phyloP scores from a whole-genome alignment of 2,113 vertebrate species.

The Eclectus roratus region DNA sequence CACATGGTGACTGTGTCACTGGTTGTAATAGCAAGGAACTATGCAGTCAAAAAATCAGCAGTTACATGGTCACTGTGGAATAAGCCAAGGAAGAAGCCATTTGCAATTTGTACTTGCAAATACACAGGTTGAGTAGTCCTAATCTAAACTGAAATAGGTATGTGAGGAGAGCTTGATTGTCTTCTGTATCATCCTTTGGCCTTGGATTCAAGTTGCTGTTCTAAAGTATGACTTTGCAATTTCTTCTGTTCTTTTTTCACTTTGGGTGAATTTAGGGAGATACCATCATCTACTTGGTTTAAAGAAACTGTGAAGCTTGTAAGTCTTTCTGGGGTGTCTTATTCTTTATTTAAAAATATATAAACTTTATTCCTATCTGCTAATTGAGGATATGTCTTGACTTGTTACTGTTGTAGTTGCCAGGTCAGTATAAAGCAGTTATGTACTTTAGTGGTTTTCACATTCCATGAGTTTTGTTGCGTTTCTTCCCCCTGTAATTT shows the following conservation, averaged over 20 bases:
- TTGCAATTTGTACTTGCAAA: not conserved
- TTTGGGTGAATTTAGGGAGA: not conserved
- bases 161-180: not conserved
- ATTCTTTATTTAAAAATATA: not conserved
- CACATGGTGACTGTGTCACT: not conserved
- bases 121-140: not conserved
- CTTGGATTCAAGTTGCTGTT: not conserved
- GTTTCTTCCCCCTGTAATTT: not conserved
- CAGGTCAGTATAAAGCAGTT: not conserved
- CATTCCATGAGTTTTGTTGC: not conserved
- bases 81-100: not conserved
- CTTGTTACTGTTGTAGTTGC: not conserved
- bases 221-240: not conserved
- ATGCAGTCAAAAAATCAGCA: not conserved
- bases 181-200: not conserved
- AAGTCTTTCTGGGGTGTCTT: not conserved
- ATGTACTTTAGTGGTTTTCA: not conserved
- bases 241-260: not conserved
- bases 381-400: not conserved
- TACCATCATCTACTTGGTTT: not conserved
- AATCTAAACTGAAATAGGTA: not conserved
- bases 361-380: not conserved
- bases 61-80: not conserved
- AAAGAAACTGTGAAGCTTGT: not conserved
- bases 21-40: not conserved